Percentiles rank a stretch among this genome's conserved stretches.
Evolutionary conservation across 2,888 invertebrate genomes (phyloP).

Genomic region (Drosophila ezoana): DNA sequence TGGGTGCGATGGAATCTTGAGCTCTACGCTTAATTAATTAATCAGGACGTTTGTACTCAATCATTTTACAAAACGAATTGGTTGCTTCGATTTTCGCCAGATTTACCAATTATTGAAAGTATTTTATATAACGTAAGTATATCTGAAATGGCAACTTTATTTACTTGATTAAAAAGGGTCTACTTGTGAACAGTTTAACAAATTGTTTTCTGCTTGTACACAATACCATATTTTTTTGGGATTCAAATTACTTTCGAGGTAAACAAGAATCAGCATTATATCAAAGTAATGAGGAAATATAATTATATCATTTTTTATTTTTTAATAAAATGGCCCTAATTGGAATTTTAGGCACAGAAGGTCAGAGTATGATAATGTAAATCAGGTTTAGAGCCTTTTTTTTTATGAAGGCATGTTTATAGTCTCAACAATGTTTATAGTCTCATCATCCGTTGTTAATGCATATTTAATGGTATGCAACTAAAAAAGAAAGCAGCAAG

Average conservation of each 20-base stretch:
- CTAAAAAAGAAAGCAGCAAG: too few species aligned
- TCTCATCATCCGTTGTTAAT: too few species aligned
- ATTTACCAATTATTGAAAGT: constrained; percentile 5
- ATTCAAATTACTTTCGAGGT: too few species aligned
- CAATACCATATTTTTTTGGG: too few species aligned
- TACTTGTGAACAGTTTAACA: not conserved
- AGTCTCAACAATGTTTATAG: too few species aligned
- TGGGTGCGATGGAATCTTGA: constrained; percentile 41
- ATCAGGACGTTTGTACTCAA: constrained; percentile 48
- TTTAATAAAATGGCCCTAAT: too few species aligned
- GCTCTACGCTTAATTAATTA: constrained; percentile 64
- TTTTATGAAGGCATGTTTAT: too few species aligned
- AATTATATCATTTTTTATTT: not conserved
- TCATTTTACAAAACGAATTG: constrained; percentile 14
- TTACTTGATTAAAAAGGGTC: not conserved
- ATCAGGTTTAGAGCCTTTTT: too few species aligned
- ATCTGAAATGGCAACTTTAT: not conserved
- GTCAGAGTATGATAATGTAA: not conserved
- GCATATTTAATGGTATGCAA: too few species aligned
- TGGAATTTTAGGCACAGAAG: not conserved
- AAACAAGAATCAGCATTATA: too few species aligned
- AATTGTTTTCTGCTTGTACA: too few species aligned
- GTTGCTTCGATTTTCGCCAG: not conserved
- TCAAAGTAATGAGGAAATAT: too few species aligned
- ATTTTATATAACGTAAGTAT: not conserved